phyloP scores from a whole-genome alignment of 2,113 vertebrate species.

The Polypterus bichir region DNA sequence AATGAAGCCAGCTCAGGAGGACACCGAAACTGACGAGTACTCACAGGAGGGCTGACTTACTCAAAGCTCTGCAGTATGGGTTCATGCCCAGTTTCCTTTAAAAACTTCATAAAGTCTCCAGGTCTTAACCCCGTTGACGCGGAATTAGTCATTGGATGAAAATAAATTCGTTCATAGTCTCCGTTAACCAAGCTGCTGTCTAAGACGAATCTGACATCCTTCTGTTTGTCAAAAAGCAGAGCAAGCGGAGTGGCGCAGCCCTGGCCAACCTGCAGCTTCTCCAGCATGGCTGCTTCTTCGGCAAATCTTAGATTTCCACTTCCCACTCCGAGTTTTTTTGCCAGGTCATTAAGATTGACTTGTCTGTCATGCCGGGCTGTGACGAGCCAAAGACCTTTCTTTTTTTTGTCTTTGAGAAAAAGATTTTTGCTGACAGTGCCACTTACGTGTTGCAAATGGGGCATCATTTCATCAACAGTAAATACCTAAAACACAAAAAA shows the following conservation, averaged over 20 bases:
- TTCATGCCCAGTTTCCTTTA: constrained; percentile 72
- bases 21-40: no score
- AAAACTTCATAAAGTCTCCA: constrained; percentile 65
- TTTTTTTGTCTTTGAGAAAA: constrained; percentile 91
- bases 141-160: constrained; percentile 84
- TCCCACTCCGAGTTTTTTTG: constrained; percentile 71
- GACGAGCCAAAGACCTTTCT: constrained; percentile 78
- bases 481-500: constrained; percentile 55
- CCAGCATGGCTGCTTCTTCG: constrained; percentile 71
- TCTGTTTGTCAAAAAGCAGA: constrained; percentile 67
- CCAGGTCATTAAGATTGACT: constrained; percentile 73
- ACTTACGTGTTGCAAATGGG: constrained; percentile 63
- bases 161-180: constrained; percentile 63
- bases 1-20: no score
- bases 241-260: constrained; percentile 74
- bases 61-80: constrained; percentile 53
- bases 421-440: constrained; percentile 82
- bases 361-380: constrained; percentile 65
- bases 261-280: constrained; percentile 73
- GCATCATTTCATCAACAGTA: constrained; percentile 93
- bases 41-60: constrained; percentile 15
- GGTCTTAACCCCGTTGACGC: constrained; percentile 76
- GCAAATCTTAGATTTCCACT: constrained; percentile 81
- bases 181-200: constrained; percentile 66
- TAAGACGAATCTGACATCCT: constrained; percentile 64